Evolutionary conservation across 2,113 vertebrate species (phyloP).

Genomic region (Mirounga angustirostris): DNA sequence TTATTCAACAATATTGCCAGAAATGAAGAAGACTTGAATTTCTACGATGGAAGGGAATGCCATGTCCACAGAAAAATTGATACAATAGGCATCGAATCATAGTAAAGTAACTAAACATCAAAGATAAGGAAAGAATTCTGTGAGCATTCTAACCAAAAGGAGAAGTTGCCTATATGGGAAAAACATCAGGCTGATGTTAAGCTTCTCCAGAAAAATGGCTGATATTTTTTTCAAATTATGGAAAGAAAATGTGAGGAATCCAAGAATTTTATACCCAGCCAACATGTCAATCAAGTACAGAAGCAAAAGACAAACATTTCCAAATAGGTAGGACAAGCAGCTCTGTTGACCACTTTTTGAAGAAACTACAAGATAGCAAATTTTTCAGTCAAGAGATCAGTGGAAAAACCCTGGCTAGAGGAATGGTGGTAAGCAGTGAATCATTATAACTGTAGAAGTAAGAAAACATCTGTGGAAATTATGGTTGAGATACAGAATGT

Average conservation of each 20-base stretch:
- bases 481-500: background rate
- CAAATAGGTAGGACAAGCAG: background rate
- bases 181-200: background rate
- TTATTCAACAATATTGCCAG: background rate
- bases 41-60: background rate
- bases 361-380: background rate
- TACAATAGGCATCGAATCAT: background rate
- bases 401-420: background rate
- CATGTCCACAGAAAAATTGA: background rate
- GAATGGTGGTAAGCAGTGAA: background rate
- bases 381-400: background rate
- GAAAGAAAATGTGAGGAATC: conserved; percentile 30
- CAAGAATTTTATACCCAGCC: conserved; percentile 16
- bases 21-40: background rate
- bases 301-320: conserved; percentile 22
- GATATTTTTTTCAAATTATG: background rate
- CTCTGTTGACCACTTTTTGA: background rate
- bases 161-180: background rate
- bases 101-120: background rate
- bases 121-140: background rate
- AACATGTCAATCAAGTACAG: background rate
- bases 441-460: background rate
- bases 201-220: background rate
- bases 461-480: background rate
- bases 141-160: background rate